Percentiles rank a stretch among this genome's conserved stretches.
phyloP scores from a whole-genome alignment of 2,113 vertebrate genomes.

The Morone saxatilis region DNA sequence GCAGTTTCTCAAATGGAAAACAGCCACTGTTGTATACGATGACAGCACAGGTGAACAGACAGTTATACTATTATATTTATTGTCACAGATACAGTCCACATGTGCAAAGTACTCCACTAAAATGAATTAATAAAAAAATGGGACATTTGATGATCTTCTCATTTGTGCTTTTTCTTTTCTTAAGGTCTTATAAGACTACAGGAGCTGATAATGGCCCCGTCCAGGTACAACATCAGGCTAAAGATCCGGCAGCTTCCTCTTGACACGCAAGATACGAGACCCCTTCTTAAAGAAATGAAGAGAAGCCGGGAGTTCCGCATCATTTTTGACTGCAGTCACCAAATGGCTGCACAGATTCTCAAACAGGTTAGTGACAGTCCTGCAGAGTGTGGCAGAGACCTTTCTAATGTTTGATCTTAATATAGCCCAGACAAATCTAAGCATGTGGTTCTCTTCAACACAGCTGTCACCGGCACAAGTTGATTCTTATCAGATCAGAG shows the following conservation, averaged over 20 bases:
- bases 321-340: conserved; percentile 97
- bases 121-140: no score
- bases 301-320: conserved; percentile 96
- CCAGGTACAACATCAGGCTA: conserved; percentile 96
- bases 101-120: no score
- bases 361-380: conserved; percentile 88
- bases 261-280: conserved; percentile 90
- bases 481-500: conserved; percentile 28
- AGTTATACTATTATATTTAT: background rate
- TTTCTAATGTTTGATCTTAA: background rate
- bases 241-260: conserved; percentile 98
- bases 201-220: conserved; percentile 98
- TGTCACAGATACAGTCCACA: no score
- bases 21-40: conserved; percentile 97
- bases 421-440: background rate
- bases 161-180: conserved; percentile 47
- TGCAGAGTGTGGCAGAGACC: background rate
- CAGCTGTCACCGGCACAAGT: background rate
- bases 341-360: conserved; percentile 97
- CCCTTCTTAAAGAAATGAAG: conserved; percentile 99
- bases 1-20: conserved; percentile 97
- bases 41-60: conserved; percentile 93
- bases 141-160: no score
- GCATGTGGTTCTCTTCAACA: background rate
- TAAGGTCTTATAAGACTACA: conserved; percentile 96